Base-by-base conservation (phyloP, 2,113 vertebrate species). In the Acanthochromis polyacanthus region DNA sequence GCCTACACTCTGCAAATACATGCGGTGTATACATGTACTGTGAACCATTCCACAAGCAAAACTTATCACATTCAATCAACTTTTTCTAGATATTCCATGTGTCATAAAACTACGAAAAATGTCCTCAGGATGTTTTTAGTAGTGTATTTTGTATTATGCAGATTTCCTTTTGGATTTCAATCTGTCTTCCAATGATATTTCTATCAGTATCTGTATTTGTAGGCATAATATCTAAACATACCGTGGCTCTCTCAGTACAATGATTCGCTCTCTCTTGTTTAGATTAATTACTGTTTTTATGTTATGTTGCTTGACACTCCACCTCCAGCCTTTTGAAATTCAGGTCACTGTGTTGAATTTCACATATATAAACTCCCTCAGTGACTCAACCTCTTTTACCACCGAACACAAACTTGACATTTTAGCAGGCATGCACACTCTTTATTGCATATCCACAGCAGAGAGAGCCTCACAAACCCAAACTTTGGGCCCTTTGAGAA, bases 251-350 rank as follows among this genome's bases (percentile, higher is more conserved):
- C 17, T 17, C 50, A 50, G 9, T 63, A 36, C 32, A 36, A 36
- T 14, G 15, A 23, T 17, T 53, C 7, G 6, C 48, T 51, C 48
- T 51, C n/a, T n/a, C 19, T 10, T 56, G 36, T 58, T 63, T 71
- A 43, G 22, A 84, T 70, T 77, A 70, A 84, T 82, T 80, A 81
- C 58, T 50, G n/a, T 67, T 28, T 75, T 78, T 51, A 79, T 25
- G 10, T 9, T 14, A 60, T 64, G 40, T 45, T 30, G 17, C 43
- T 25, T 73, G 30, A 78, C 38, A 46, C 17, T 15, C 16, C 45
- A 19, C 36, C 32, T 9, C 14, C 15, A 46, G 48, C 43, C 36
- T 12, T 71, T 63, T 62, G 32, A n/a, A 50, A 72, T 77, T 30
- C 57, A 68, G 64, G 36, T 81, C 20, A 19, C 63, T 25, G 12